These are phyloP conservation scores for Corythoichthys intestinalis DNA, from an alignment of 2,113 vertebrate genomes.

Conservation along the genomic window DNA sequence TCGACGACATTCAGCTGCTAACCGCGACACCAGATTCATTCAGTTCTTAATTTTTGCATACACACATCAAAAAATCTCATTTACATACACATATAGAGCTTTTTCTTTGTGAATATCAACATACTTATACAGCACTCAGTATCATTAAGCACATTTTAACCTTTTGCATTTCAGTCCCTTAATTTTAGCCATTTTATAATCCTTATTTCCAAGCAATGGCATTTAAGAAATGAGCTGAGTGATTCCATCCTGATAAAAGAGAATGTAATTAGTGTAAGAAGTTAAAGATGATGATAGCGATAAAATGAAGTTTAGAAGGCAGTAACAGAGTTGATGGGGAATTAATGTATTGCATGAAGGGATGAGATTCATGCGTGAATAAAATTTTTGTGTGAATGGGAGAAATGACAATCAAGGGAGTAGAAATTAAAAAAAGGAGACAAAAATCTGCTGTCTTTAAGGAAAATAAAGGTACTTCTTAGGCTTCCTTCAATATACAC, in stretches of 20 bases:
- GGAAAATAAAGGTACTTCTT: background rate
- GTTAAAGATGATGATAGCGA: constrained; percentile 50
- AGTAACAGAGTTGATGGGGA: constrained; percentile 37
- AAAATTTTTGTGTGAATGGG: constrained; percentile 21
- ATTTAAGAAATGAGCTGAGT: constrained; percentile 30
- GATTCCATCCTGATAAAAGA: constrained; percentile 45
- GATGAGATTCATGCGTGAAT: constrained; percentile 30
- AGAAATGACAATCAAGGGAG: constrained; percentile 19
- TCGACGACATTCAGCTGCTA: constrained; percentile 36
- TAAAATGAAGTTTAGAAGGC: constrained; percentile 40
- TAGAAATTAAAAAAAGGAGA: background rate
- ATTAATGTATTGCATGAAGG: constrained; percentile 32
- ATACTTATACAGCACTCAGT: constrained; percentile 8
- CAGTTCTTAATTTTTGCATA: constrained; percentile 4
- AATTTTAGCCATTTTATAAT: constrained; percentile 39
- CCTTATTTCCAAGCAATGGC: constrained; percentile 32
- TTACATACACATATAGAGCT: background rate
- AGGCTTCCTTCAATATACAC: background rate
- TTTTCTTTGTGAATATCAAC: constrained; percentile 7
- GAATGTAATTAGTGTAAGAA: constrained; percentile 49
- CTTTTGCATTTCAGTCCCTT: constrained; percentile 11
- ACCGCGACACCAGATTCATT: constrained; percentile 4
- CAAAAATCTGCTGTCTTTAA: background rate
- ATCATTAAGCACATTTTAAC: constrained; percentile 14
- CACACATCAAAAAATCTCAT: constrained; percentile 14